These are phyloP conservation scores for Liopterus haemorrhoidalis DNA, from an alignment of 2,888 invertebrate genomes.

Conservation along the genomic window DNA sequence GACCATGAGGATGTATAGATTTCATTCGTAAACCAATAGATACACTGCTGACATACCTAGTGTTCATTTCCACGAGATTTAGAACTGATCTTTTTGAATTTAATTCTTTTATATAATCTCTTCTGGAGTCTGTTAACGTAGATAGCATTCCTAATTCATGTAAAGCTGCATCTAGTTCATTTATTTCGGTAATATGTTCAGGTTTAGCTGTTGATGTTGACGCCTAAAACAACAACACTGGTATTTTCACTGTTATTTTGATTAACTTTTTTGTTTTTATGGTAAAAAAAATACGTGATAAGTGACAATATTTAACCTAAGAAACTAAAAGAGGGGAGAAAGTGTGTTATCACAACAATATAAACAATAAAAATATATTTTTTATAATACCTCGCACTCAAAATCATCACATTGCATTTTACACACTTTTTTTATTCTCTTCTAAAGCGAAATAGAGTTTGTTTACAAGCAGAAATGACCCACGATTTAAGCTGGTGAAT, in stretches of 20 bases:
- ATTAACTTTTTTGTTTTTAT: conserved; percentile 7
- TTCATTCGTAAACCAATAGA: conserved; percentile 57
- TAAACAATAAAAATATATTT: conserved; percentile 3
- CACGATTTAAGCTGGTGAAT: conserved; percentile 17
- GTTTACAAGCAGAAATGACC: conserved; percentile 21
- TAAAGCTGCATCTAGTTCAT: conserved; percentile 54
- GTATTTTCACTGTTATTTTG: conserved; percentile 5
- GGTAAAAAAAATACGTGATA: neutral
- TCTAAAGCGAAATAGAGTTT: conserved; percentile 19
- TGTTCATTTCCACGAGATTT: conserved; percentile 53
- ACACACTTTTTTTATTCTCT: conserved; percentile 15
- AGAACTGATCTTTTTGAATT: conserved; percentile 38
- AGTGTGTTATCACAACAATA: no score
- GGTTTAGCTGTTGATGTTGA: conserved; percentile 17
- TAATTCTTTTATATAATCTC: conserved; percentile 53
- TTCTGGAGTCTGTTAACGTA: conserved; percentile 53
- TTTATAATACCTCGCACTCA: conserved; percentile 30
- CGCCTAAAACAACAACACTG: conserved; percentile 10
- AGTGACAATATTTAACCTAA: neutral
- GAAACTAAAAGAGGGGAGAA: no score
- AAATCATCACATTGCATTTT: conserved; percentile 35
- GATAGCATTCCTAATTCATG: conserved; percentile 59
- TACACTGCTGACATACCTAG: conserved; percentile 57
- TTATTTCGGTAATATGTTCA: conserved; percentile 43
- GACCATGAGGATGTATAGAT: conserved; percentile 47